A percentile compares a stretch with the other conserved stretches of the same genome.
Evolutionary conservation across 2,888 invertebrate species (phyloP).

Genomic region (Ischnura elegans): DNA sequence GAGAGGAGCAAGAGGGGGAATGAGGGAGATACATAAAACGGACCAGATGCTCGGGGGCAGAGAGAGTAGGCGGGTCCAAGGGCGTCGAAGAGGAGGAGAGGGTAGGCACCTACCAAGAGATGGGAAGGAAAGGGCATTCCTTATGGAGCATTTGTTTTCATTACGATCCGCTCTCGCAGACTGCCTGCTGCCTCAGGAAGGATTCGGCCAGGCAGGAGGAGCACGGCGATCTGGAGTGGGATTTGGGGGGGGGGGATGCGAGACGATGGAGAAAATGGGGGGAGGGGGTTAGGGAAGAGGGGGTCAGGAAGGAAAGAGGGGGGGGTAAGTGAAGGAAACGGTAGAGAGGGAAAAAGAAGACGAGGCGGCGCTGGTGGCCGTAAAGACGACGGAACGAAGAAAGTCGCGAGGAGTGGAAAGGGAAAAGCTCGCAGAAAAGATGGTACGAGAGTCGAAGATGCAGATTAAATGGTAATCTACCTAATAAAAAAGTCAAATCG

Average conservation of each 20-base stretch:
- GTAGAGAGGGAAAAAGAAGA: background rate
- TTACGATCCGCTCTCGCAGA: slow-evolving; percentile 65
- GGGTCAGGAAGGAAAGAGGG: background rate
- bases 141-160: slow-evolving; percentile 68
- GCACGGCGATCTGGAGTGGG: slow-evolving; percentile 3
- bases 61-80: background rate
- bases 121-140: slow-evolving; percentile 63
- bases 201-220: background rate
- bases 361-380: too few species aligned
- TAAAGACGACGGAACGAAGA: too few species aligned
- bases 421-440: background rate
- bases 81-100: background rate
- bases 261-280: background rate
- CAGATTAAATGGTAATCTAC: background rate
- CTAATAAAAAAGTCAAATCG: too few species aligned
- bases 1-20: background rate
- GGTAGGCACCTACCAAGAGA: background rate
- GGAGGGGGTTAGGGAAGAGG: background rate
- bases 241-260: background rate
- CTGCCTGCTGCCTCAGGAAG: slow-evolving; percentile 67
- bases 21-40: background rate
- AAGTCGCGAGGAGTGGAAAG: background rate
- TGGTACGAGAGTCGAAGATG: background rate
- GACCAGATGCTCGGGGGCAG: background rate
- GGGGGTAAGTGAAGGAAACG: background rate